Percentiles rank a stretch among this genome's conserved stretches.
Evolutionary conservation across 1,140 invertebrate species (phyloP).

Genomic region (Megalonaias nervosa): DNA sequence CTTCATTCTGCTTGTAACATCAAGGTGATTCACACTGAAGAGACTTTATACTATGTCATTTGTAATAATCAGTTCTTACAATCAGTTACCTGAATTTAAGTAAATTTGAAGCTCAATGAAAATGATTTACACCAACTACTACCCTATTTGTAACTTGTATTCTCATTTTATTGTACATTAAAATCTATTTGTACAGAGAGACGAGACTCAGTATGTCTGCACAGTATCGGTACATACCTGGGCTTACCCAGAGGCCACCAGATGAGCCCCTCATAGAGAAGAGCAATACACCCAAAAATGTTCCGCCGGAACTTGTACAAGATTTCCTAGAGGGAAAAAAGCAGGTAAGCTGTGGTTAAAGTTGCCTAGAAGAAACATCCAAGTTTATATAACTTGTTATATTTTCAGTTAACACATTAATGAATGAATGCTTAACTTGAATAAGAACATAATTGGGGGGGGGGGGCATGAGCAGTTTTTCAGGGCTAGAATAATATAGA

Average conservation of each 20-base stretch:
- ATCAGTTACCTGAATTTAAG: too few species aligned
- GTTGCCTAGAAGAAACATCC: neutral
- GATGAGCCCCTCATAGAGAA: constrained; percentile 16
- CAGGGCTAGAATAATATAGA: neutral
- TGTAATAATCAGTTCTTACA: too few species aligned
- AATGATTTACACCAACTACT: too few species aligned
- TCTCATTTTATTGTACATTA: too few species aligned
- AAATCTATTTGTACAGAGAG: too few species aligned
- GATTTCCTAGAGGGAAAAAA: constrained; percentile 53
- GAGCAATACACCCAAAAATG: constrained; percentile 35
- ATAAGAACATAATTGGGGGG: neutral
- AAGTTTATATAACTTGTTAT: neutral
- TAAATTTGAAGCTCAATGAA: too few species aligned
- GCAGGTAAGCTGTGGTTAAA: constrained; percentile 17
- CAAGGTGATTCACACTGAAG: too few species aligned
- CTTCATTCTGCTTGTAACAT: too few species aligned
- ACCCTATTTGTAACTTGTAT: too few species aligned
- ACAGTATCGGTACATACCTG: constrained; percentile 41
- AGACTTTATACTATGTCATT: too few species aligned
- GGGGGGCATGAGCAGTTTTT: neutral
- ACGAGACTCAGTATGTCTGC: too few species aligned
- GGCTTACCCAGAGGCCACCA: constrained; percentile 40
- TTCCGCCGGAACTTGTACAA: constrained; percentile 53
- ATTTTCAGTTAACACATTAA: neutral
- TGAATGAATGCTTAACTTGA: neutral